Conservation (phyloP, 2,113 vertebrate genomes). For the Noctilio leporinus region DNA sequence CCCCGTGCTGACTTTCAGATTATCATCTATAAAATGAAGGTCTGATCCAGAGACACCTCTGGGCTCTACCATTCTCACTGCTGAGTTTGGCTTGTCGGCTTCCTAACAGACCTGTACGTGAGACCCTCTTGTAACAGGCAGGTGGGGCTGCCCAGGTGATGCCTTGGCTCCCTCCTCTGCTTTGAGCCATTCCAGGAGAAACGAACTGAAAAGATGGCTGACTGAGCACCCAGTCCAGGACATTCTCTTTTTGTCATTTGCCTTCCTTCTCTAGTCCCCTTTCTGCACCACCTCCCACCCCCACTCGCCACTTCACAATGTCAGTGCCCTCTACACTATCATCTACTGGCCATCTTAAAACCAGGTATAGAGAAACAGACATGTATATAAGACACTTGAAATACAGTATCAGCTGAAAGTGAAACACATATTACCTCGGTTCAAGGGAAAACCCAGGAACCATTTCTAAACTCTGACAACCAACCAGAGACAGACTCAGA, state of each 20-base stretch:
- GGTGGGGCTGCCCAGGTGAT: neutral
- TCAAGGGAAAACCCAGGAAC: neutral
- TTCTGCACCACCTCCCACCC: neutral
- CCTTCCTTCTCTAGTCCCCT: neutral
- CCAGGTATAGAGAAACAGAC: neutral
- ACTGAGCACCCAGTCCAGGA: neutral
- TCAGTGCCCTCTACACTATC: neutral
- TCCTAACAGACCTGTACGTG: neutral
- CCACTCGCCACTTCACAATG: neutral
- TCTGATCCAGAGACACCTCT: neutral
- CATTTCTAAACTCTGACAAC: neutral
- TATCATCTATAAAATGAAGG: neutral
- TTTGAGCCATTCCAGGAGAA: neutral
- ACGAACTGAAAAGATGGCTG: neutral
- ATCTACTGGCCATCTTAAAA: neutral
- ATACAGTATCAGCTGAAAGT: neutral
- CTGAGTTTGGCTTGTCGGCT: neutral
- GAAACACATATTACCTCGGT: neutral
- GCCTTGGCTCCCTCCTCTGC: neutral
- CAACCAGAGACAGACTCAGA: neutral
- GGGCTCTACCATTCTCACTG: neutral
- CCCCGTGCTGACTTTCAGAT: neutral
- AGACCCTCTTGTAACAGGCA: neutral
- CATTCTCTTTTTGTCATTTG: neutral
- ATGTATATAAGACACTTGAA: neutral